Evolutionary conservation across 2,888 invertebrate genomes (phyloP).

Genomic region (Spodoptera picta): DNA sequence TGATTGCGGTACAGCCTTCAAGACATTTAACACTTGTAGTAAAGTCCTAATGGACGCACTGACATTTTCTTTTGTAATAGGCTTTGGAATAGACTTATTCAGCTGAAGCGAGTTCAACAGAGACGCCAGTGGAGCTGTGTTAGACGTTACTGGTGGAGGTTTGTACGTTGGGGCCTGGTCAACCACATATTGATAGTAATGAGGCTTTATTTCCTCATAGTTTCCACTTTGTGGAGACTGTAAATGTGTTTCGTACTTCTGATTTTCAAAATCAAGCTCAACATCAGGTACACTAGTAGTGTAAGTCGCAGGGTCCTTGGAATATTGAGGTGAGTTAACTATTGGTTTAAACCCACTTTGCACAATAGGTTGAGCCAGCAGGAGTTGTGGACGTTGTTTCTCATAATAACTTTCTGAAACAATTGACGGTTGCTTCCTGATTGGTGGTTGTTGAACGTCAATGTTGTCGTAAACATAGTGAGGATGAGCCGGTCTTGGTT

Average conservation of each 20-base stretch:
- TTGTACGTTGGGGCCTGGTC: constrained; percentile 63
- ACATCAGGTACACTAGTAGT: constrained; percentile 59
- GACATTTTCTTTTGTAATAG: constrained; percentile 93
- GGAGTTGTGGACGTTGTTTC: constrained; percentile 66
- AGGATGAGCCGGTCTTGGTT: constrained; percentile 73
- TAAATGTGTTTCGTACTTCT: constrained; percentile 60
- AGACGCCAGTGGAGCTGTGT: constrained; percentile 77
- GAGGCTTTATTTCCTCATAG: constrained; percentile 62
- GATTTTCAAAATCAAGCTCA: constrained; percentile 57
- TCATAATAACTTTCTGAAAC: constrained; percentile 82
- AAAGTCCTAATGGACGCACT: constrained; percentile 93
- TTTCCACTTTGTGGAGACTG: constrained; percentile 60
- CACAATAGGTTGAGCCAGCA: constrained; percentile 68
- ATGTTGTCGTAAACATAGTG: constrained; percentile 70
- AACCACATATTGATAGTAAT: constrained; percentile 73
- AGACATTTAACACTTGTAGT: constrained; percentile 91
- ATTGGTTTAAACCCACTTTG: constrained; percentile 83
- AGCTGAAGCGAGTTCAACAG: constrained; percentile 92
- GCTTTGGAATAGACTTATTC: constrained; percentile 93
- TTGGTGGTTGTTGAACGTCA: constrained; percentile 61
- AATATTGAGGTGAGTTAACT: constrained; percentile 57
- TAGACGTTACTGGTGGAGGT: constrained; percentile 62
- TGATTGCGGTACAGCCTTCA: constrained; percentile 86
- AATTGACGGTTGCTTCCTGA: constrained; percentile 71
- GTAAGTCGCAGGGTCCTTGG: constrained; percentile 66